Evolutionary conservation across 1,140 invertebrate species (phyloP).

Genomic region (Oncopodura yosiiana): DNA sequence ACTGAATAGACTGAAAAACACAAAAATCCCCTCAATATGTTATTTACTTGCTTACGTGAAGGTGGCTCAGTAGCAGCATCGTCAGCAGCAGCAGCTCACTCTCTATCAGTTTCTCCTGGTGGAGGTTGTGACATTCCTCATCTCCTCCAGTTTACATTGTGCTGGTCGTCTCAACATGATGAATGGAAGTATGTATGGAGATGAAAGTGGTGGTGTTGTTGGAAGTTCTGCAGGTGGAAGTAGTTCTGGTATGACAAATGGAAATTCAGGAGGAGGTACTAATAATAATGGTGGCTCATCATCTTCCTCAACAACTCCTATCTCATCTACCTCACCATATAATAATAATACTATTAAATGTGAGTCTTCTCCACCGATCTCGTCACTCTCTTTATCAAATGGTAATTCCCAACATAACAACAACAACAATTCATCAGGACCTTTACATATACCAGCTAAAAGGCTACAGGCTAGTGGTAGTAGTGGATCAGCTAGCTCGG

Average conservation of each 20-base stretch:
- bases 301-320: conserved; percentile 42
- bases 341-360: conserved; percentile 22
- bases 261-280: conserved; percentile 26
- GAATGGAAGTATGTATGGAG: conserved; percentile 65
- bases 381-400: conserved; percentile 21
- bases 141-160: conserved; percentile 21
- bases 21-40: too few relatives aligned
- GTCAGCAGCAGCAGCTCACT: conserved; percentile 18
- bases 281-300: conserved; percentile 17
- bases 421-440: conserved; percentile 46
- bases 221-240: conserved; percentile 38
- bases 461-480: too few relatives aligned
- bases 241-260: conserved; percentile 14
- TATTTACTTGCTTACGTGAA: conserved; percentile 36
- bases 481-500: conserved; percentile 45
- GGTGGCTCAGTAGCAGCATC: conserved; percentile 24
- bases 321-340: conserved; percentile 58
- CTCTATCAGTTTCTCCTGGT: conserved; percentile 15
- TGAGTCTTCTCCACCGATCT: conserved; percentile 26
- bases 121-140: conserved; percentile 30
- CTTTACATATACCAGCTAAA: conserved; percentile 74
- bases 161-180: conserved; percentile 50
- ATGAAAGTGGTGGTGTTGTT: conserved; percentile 55
- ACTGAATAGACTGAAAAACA: too few relatives aligned
- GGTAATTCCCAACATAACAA: conserved; percentile 37